Evolutionary conservation across 2,888 invertebrate species (phyloP), one percentile per base, ranked within the genome.

Genomic region (Zygothrica quintamaculata): DNA sequence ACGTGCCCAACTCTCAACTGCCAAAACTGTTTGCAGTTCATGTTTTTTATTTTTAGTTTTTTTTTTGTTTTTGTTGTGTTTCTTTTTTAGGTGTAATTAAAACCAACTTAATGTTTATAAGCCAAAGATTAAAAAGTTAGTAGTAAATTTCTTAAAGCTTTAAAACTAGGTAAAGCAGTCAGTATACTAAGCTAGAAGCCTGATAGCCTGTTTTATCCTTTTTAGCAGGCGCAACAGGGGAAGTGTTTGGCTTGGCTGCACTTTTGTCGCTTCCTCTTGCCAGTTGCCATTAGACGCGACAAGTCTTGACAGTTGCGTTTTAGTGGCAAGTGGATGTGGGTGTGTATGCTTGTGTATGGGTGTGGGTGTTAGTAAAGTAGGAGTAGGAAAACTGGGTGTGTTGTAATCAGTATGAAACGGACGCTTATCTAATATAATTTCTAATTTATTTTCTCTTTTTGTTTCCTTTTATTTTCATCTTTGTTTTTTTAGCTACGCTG

Each of bases 101-200:
- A 89, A 88, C 81, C 86, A 79, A 85, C 80, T 81, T 87, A 89
- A 89, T 89, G 89, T 82, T 81, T 79, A 68, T 81, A 79, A 76
- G 44, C 80, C 85, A 74, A 74, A 80, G 88, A 88, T 87, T 85
- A 87, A 59, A 65, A 75, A 65, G 79, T 77, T 79, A 42, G 42
- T 29, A 13, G 22, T n/a, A 34, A 36, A 26, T 40, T 58, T 31
- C 65, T 76, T 57, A 64, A 29, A 55, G 43, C 47, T 26, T 36
- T 40, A 44, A 36, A 13, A 36, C 31, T 13, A 36, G 8, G 26
- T 9, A n/a, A 6, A 9, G 4, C 12, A 1, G 16, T 13, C 5
- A 5, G 22, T 1, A 6, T 1, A 36, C 1, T 12, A 3, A 7
- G 26, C 13, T 6, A 12, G 44, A n/a, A 31, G 11, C 3, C 33